Percentiles rank a stretch among this genome's conserved stretches.
phyloP scores from a whole-genome alignment of 2,797 vertebrate genomes.

The Sebastes nivosus region DNA sequence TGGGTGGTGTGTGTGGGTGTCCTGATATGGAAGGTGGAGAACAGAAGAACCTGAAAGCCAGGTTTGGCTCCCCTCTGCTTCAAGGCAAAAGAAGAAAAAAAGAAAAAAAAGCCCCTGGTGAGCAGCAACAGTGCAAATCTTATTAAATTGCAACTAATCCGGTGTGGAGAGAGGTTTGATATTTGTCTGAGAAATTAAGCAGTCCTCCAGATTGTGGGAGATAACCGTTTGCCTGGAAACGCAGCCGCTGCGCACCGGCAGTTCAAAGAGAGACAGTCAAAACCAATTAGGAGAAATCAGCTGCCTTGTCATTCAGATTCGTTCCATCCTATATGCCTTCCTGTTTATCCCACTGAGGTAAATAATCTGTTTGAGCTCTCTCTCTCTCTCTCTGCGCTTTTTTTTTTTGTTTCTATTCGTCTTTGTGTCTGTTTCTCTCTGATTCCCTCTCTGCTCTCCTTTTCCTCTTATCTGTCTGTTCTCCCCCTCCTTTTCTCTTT shows the following conservation, averaged over 20 bases:
- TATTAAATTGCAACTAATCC: conserved; percentile 69
- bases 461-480: conserved; percentile 8
- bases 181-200: conserved; percentile 67
- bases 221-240: conserved; percentile 65
- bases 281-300: conserved; percentile 81
- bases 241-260: conserved; percentile 21
- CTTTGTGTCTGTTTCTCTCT: conserved; percentile 6
- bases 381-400: not conserved
- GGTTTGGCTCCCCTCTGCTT: conserved; percentile 27
- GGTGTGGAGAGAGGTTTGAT: conserved; percentile 63
- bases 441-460: conserved; percentile 20
- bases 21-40: conserved; percentile 33
- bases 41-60: conserved; percentile 20
- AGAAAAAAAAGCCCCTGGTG: not conserved
- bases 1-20: conserved; percentile 48
- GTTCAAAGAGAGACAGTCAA: conserved; percentile 77
- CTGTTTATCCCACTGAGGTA: conserved; percentile 64
- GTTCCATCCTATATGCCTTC: conserved; percentile 68
- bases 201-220: conserved; percentile 59
- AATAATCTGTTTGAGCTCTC: conserved; percentile 56
- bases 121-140: conserved; percentile 45
- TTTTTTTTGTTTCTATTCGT: conserved; percentile 2
- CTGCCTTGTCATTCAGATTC: conserved; percentile 77
- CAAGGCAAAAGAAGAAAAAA: not conserved
- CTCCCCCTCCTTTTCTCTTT: not conserved